Conservation (phyloP, 2,888 invertebrate species). For the Terebella lapidaria region DNA sequence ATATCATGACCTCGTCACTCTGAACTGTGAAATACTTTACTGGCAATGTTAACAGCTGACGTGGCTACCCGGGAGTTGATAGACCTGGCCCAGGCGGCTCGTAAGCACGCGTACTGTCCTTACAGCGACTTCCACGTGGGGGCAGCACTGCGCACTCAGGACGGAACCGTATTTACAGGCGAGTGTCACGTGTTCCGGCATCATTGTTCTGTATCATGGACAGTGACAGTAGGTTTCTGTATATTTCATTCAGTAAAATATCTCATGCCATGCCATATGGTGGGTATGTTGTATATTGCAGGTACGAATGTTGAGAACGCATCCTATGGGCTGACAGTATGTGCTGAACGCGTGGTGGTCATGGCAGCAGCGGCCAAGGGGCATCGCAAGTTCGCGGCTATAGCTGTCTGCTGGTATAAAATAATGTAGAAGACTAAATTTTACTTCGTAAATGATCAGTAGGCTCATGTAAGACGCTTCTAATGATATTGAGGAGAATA, state of each 20-base stretch:
- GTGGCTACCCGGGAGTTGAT: no score
- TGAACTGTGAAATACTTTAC: no score
- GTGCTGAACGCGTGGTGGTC: constrained; percentile 84
- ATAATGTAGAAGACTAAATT: background rate
- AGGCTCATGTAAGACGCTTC: no score
- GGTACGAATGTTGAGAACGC: constrained; percentile 93
- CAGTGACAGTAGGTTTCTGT: background rate
- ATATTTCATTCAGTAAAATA: no score
- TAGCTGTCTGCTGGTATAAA: constrained; percentile 53
- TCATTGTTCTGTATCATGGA: background rate
- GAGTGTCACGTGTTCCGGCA: background rate
- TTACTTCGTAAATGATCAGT: background rate
- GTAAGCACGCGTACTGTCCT: constrained; percentile 42
- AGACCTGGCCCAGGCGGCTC: constrained; percentile 30
- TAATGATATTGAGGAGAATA: no score
- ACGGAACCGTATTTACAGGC: constrained; percentile 57
- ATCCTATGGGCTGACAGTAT: constrained; percentile 72
- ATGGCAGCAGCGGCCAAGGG: constrained; percentile 82
- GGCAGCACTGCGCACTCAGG: constrained; percentile 36
- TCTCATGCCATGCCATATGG: no score
- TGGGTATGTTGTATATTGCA: constrained; percentile 9
- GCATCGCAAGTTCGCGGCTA: constrained; percentile 61
- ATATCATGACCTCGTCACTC: no score
- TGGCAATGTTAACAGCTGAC: no score
- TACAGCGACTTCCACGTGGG: constrained; percentile 51